phyloP scores from a whole-genome alignment of 23 tunicate species.

The Styela plicata region DNA sequence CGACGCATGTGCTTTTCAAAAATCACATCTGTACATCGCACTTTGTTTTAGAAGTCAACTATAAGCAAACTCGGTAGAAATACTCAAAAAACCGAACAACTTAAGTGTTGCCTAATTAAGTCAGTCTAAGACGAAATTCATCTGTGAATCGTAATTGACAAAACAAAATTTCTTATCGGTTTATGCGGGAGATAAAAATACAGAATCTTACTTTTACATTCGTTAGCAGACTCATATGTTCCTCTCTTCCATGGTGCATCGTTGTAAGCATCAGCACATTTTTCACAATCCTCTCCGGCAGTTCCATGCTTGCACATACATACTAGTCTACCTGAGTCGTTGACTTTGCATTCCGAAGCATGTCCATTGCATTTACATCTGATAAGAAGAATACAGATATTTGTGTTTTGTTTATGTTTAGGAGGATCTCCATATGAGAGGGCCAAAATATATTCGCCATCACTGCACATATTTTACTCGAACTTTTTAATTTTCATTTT shows the following conservation, averaged over 20 bases:
- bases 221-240: constrained; percentile 56
- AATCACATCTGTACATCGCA: too few relatives aligned
- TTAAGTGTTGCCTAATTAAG: too few relatives aligned
- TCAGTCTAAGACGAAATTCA: too few relatives aligned
- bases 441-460: too few relatives aligned
- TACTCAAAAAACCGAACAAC: too few relatives aligned
- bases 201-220: constrained; percentile 52
- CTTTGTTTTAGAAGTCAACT: too few relatives aligned
- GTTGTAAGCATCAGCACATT: constrained; percentile 64
- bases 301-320: constrained; percentile 82
- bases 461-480: too few relatives aligned
- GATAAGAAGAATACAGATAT: not conserved
- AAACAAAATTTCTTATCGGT: too few relatives aligned
- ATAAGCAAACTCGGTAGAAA: too few relatives aligned
- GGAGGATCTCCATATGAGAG: not conserved
- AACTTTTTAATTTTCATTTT: too few relatives aligned
- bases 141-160: too few relatives aligned
- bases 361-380: constrained; percentile 88
- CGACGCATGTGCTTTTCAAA: too few relatives aligned
- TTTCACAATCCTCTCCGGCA: constrained; percentile 81
- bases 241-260: constrained; percentile 83
- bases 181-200: not conserved
- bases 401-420: not conserved
- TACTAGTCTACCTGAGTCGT: constrained; percentile 11
- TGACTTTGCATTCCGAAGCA: constrained; percentile 55